Conservation (phyloP, 1,140 invertebrate genomes). For the Gyrodactylus bullatarudis region DNA sequence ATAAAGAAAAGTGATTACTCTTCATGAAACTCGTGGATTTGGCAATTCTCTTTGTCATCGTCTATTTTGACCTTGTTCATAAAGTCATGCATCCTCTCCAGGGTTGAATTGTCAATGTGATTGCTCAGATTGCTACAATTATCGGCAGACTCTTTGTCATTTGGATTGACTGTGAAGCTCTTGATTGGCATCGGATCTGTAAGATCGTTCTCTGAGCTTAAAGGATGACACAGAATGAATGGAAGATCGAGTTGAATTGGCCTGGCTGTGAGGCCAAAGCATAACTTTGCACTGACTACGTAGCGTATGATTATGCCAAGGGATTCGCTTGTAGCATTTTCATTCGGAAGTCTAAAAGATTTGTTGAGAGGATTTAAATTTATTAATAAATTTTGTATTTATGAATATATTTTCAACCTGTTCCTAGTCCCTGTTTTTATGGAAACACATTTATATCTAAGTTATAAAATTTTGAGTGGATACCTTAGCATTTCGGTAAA, state of each 20-base stretch:
- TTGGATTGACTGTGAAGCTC: too few species aligned
- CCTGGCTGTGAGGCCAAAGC: constrained; percentile 61
- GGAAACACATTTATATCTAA: not conserved
- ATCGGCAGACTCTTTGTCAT: too few species aligned
- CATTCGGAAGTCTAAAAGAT: not conserved
- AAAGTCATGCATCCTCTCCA: too few species aligned
- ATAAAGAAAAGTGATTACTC: too few species aligned
- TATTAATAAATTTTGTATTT: not conserved
- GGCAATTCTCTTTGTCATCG: too few species aligned
- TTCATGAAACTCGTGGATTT: too few species aligned
- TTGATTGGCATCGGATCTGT: not conserved
- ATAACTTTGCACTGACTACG: constrained; percentile 88
- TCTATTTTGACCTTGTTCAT: too few species aligned
- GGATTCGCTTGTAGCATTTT: constrained; percentile 14
- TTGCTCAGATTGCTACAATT: too few species aligned
- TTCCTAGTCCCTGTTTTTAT: too few species aligned
- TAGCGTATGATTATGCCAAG: constrained; percentile 95
- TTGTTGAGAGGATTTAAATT: not conserved
- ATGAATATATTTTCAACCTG: not conserved
- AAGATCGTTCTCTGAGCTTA: not conserved
- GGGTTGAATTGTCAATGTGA: too few species aligned
- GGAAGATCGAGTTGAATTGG: not conserved
- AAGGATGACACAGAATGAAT: not conserved
- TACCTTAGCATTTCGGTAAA: too few species aligned
- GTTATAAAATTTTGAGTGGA: not conserved